phyloP scores from a whole-genome alignment of 2,797 vertebrate genomes.

The Petrocephalus schoutedeni region DNA sequence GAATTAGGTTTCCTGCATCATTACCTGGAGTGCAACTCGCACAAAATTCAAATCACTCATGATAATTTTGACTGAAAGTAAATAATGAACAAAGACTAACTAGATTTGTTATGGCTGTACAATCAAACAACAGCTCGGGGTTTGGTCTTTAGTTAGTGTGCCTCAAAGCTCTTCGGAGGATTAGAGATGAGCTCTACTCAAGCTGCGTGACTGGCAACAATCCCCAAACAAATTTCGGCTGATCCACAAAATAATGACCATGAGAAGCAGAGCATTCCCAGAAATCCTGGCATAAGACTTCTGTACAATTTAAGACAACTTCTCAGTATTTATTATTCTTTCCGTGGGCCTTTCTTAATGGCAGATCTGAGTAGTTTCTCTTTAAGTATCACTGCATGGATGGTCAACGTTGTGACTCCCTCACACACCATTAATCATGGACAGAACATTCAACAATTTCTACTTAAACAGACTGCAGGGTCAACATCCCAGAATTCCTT shows the following conservation, averaged over 20 bases:
- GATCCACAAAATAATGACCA: not conserved
- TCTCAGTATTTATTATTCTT: not conserved
- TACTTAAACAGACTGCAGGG: not conserved
- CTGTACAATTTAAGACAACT: not conserved
- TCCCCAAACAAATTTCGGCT: not conserved
- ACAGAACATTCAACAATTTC: not conserved
- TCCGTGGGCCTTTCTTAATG: not conserved
- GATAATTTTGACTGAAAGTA: slow-evolving; percentile 3
- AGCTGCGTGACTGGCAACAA: not conserved
- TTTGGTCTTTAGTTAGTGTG: not conserved
- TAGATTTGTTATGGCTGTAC: not conserved
- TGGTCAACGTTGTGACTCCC: not conserved
- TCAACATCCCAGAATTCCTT: not conserved
- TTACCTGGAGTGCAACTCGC: not conserved
- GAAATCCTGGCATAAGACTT: not conserved
- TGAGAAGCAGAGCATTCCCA: not conserved
- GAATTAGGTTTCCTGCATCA: not conserved
- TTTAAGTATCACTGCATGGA: not conserved
- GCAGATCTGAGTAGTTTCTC: not conserved
- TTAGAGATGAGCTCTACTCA: not conserved
- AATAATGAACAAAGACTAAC: slow-evolving; percentile 15
- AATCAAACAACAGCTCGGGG: not conserved
- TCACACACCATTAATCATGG: not conserved
- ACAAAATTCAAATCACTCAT: not conserved
- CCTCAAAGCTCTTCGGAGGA: not conserved